Evolutionary conservation across 1,140 invertebrate species (phyloP).

Genomic region (Pseudoatta argentina): DNA sequence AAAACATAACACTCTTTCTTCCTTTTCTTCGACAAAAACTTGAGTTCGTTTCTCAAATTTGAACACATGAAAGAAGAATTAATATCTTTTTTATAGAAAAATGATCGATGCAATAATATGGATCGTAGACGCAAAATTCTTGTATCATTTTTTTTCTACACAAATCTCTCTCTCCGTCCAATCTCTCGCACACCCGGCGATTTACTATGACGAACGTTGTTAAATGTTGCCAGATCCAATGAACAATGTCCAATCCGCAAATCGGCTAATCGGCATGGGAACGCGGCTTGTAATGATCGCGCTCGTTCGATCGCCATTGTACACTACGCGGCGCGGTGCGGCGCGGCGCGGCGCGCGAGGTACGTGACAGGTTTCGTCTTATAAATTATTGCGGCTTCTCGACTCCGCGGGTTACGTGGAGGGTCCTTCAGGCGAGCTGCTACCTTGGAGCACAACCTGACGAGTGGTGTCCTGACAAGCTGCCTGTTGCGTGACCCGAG

Average conservation of each 20-base stretch:
- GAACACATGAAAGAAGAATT: neutral
- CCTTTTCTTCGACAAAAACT: neutral
- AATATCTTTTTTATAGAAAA: neutral
- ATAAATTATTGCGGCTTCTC: slow-evolving; percentile 63
- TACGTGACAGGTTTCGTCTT: slow-evolving; percentile 1
- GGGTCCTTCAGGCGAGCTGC: slow-evolving; percentile 65
- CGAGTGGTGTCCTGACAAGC: slow-evolving; percentile 78
- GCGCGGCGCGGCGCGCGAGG: neutral
- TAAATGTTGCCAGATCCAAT: neutral
- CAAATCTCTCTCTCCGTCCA: neutral
- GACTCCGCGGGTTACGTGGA: slow-evolving; percentile 46
- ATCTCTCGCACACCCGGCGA: neutral
- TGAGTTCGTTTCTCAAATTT: neutral
- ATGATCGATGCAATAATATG: neutral
- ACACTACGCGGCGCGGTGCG: neutral
- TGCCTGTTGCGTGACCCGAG: slow-evolving; percentile 82
- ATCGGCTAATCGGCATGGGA: slow-evolving; percentile 2
- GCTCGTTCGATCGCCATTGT: slow-evolving; percentile 19
- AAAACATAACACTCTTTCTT: neutral
- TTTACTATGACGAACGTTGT: neutral
- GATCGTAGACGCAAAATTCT: neutral
- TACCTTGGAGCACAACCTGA: slow-evolving; percentile 67
- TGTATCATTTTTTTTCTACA: neutral
- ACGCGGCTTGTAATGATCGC: neutral
- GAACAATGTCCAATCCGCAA: neutral